Conservation (phyloP, 2,888 invertebrate species). For the Amphimallon solstitiale region DNA sequence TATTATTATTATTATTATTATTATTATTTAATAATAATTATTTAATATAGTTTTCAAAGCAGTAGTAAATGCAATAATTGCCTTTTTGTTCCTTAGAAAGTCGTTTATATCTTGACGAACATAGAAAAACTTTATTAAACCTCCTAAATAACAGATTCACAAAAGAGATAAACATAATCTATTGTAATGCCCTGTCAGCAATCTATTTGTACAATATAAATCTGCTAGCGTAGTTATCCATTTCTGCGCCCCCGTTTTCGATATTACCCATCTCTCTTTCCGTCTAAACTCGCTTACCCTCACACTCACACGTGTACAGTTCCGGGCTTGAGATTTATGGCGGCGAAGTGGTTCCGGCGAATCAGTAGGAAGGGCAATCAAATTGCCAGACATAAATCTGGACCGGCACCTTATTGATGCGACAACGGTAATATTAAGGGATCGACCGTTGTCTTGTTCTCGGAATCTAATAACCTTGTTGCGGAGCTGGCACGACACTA, state of each 20-base stretch:
- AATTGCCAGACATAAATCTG: constrained; percentile 59
- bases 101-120: not conserved
- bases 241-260: constrained; percentile 46
- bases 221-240: constrained; percentile 40
- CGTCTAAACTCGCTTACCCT: not conserved
- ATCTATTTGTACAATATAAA: constrained; percentile 32
- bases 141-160: constrained; percentile 9
- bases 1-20: no score
- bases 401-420: constrained; percentile 59
- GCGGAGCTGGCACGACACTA: constrained; percentile 36
- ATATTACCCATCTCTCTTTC: constrained; percentile 22
- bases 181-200: constrained; percentile 29
- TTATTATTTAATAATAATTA: no score
- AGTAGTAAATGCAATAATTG: no score
- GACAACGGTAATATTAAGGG: constrained; percentile 55
- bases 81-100: no score
- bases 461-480: constrained; percentile 53
- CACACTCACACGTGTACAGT: not conserved
- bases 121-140: constrained; percentile 10
- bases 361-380: constrained; percentile 50
- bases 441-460: constrained; percentile 53
- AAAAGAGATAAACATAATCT: constrained; percentile 24
- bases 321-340: constrained; percentile 50
- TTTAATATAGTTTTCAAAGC: no score
- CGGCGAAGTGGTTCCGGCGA: constrained; percentile 40